Conservation (phyloP, 2,797 vertebrate genomes). For the Microchirus variegatus region DNA sequence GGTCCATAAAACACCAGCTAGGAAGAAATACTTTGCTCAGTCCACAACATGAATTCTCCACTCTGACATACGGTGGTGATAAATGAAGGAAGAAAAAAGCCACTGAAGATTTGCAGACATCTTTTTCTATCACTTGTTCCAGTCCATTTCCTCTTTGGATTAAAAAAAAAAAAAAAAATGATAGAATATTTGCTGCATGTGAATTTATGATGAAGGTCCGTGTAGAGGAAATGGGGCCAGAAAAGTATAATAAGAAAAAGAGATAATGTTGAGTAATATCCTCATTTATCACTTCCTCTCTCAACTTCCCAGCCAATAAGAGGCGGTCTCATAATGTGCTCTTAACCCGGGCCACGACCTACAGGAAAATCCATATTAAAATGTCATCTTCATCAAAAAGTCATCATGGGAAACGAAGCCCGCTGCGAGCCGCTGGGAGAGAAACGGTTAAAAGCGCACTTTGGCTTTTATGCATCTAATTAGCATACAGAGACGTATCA, state of each 20-base stretch:
- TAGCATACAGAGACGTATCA: slow-evolving; percentile 48
- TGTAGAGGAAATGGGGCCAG: slow-evolving; percentile 44
- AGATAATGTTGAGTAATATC: slow-evolving; percentile 38
- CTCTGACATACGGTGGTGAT: too few relatives aligned
- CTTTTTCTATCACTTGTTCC: slow-evolving; percentile 37
- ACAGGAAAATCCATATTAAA: slow-evolving; percentile 59
- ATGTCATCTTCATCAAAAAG: slow-evolving; percentile 41
- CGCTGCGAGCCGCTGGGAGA: slow-evolving; percentile 17
- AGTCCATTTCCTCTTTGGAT: slow-evolving; percentile 42
- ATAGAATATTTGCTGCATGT: slow-evolving; percentile 30
- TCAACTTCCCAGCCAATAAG: slow-evolving; percentile 42
- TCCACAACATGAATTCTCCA: slow-evolving; percentile 14
- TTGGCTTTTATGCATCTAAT: slow-evolving; percentile 52
- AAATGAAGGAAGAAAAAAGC: slow-evolving; percentile 12
- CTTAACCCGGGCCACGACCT: slow-evolving; percentile 51
- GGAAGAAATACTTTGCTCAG: slow-evolving; percentile 42
- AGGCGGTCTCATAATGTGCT: slow-evolving; percentile 34
- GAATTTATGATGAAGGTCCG: slow-evolving; percentile 58
- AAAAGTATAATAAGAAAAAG: slow-evolving; percentile 23
- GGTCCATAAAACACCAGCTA: slow-evolving; percentile 46
- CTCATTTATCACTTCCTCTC: slow-evolving; percentile 34
- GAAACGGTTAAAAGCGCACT: slow-evolving; percentile 48
- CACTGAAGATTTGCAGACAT: slow-evolving; percentile 21
- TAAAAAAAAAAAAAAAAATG: slow-evolving; percentile 31
- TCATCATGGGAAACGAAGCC: slow-evolving; percentile 35